Evolutionary conservation across 2,797 vertebrate species (phyloP), one percentile per base, ranked within the genome.

Genomic region (Macropus fuliginosus): DNA sequence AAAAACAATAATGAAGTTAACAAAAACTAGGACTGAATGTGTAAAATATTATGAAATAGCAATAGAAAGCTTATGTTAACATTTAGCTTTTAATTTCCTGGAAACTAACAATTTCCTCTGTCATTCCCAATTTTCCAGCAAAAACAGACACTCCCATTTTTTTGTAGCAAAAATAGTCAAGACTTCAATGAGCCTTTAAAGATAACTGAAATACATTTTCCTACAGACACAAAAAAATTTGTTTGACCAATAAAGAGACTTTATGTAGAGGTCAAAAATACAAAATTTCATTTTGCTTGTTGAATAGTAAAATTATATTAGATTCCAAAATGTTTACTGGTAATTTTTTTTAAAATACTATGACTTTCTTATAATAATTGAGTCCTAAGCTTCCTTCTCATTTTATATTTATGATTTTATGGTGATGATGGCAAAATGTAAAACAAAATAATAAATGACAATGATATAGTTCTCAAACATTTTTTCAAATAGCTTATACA

Each of bases 211-310:
- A 10, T 40, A 50, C 93, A 3, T 92, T 95, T 91, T 91, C 89
- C 59, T 54, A 97, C 13, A 95, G 31, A 96, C 28, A 90, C 34
- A 95, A 46, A 94, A 52, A 95, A 94, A 55, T 1, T 92, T 93
- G 46, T 40, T 56, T 93, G 29, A 94, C 52, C 90, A 93, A 97
- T 93, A 87, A 93, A 87, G 27, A 94, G 14, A 94, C n/a, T 93
- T 81, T 95, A 34, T 89, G 90, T 8, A 94, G 97, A 96, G 0
- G 28, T 56, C 56, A 96, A 97, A 92, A 94, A 91, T 95, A 89
- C 0, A 96, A 96, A 98, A 93, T 54, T 92, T 8, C 27, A 0
- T 50, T 34, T 97, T 96, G 50, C 0, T 24, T 34, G 28, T 55
- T 59, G 9, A 94, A 93, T 94, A 91, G 40, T 56, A 92, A 92